Evolutionary conservation across 2,888 invertebrate species (phyloP), one percentile per base, ranked within the genome.

Genomic region (Thelaira solivaga): DNA sequence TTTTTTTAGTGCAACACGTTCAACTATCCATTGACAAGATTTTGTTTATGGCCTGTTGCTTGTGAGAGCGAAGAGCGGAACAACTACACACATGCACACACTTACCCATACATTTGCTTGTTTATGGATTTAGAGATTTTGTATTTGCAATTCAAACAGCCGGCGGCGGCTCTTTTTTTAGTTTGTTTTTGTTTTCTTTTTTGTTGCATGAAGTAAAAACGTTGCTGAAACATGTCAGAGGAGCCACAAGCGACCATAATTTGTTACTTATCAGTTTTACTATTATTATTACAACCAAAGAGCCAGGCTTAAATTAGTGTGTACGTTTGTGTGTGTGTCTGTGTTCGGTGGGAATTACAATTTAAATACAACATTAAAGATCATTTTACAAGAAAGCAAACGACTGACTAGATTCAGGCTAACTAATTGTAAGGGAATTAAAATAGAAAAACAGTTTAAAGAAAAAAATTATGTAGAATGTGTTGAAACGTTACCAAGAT

Each of bases 1-100:
- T 65, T 53, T 20, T 49, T 72, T 53, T 68, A 73, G 73, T 68
- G 57, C 64, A 69, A 69, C 78, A 74, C 74, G 59, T 78, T 78
- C 45, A 74, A 62, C 59, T 43, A 67, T 31, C 24, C 55, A 74
- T 78, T 64, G 74, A 74, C 74, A 64, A 69, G 74, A 69, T 74
- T 74, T 74, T 49, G 59, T 69, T 62, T 51, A 73, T 47, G 55
- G 68, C 64, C 67, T 36, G 45, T 59, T 69, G 53, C 53, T 36
- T 45, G 62, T 16, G 36, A 20, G 55, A 45, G 16, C 36, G 49
- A 11, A 31, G 24, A 8, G 39, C 39, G 36, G n/a, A n/a, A n/a
- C n/a, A n/a, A n/a, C n/a, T n/a, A n/a, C n/a, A n/a, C n/a, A n/a
- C n/a, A n/a, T n/a, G n/a, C n/a, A n/a, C n/a, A n/a, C 13, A 5